Evolutionary conservation across 1,140 invertebrate species (phyloP), one percentile per base, ranked within the genome.

Genomic region (Drosophila kurseongensis): DNA sequence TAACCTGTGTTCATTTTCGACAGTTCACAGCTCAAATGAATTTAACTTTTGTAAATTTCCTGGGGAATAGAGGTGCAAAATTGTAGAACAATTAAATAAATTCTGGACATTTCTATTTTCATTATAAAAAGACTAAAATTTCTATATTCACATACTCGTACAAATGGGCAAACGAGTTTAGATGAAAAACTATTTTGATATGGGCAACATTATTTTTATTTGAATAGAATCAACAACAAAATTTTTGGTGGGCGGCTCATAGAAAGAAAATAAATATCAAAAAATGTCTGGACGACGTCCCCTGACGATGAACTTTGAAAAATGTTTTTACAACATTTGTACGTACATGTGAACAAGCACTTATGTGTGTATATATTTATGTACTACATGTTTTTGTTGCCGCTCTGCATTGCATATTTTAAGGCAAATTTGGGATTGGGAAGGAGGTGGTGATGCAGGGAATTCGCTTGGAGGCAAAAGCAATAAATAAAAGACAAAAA

Each of bases 291-390:
- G 27, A 52, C 50, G 61, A 61, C 14, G 63, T 45, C 57, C 57
- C 71, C 54, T 40, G 79, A 58, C 55, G 69, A 57, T 52, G 32
- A 38, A 56, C 81, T 85, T 82, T 81, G 69, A 83, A 86, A 83
- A 86, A 71, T 86, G 84, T 86, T 86, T 86, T 86, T 85, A 78
- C 82, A 85, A 86, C 74, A 86, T 77, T 84, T 84, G 52, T 35
- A 51, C 27, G 8, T 14, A 35, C 29, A 51, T 32, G n/a, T n/a
- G 47, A 10, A 14, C 48, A 48, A 48, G 45, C 29, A 48, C 47
- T 48, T 48, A 48, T 29, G 4, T 29, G 47, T 48, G 23, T 27
- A 13, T 48, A 38, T 29, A 57, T 62, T 38, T 40, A 40, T 42
- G 14, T 52, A 47, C 60, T 54, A 35, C 38, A 41, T 55, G 58